Evolutionary conservation across 2,888 invertebrate species (phyloP), one percentile per base, ranked within the genome.

Genomic region (Caenorhabditis drosophilae): DNA sequence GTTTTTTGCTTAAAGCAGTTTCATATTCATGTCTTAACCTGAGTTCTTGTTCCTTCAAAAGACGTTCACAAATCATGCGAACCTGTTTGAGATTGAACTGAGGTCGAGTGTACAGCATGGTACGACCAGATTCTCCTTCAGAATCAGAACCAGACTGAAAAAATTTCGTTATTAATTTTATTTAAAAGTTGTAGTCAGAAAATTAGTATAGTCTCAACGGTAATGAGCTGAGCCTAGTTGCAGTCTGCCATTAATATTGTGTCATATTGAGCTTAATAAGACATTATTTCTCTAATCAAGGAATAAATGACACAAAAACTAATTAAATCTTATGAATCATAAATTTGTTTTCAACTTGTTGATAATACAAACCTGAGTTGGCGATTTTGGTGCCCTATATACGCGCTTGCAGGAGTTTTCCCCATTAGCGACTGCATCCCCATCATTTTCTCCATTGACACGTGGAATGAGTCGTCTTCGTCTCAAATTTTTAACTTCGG

Each of bases 21-120:
- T 97, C 94, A 85, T 96, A 97, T 86, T 96, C 93, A 84, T 92
- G 90, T 84, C 93, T 89, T 78, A 98, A 89, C 83, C 93, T 91
- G 70, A 90, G 89, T 87, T 97, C 97, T 79, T 94, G 90, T 83
- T 98, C 96, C 84, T 92, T 91, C 60, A 97, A 88, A 91, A 97
- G 91, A 81, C 94, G 89, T 86, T 96, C 96, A 87, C 97, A 97
- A 84, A 98, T 95, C 86, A 95, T 88, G 83, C 93, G 92, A 83
- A 96, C 94, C 91, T 79, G 78, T 16, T 78, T 73, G 34, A 78
- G 52, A 31, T 68, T 73, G 53, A 78, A 78, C 35, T 75, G 73
- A 23, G 79, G 76, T 59, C 67, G 70, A n/a, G 76, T 73, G 59
- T 70, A 68, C 20, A 77, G 48, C 23, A 38, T 16, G 11, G 41